phyloP scores from a whole-genome alignment of 2,113 vertebrate genomes.

The Siniperca knerii region DNA sequence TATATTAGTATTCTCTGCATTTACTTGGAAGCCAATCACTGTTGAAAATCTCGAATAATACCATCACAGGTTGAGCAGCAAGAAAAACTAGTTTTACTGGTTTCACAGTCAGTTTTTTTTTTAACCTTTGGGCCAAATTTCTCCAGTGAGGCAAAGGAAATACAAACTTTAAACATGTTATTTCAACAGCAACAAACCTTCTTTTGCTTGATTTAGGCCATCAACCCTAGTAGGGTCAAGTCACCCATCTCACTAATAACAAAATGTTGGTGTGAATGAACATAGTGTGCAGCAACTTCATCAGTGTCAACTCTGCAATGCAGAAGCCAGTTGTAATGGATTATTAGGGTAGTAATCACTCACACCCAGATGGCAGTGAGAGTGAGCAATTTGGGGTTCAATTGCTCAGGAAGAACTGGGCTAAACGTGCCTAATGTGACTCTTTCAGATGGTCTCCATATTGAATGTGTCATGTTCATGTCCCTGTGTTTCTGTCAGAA shows the following conservation, averaged over 20 bases:
- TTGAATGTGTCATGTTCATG: constrained; percentile 22
- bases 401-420: neutral
- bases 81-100: neutral
- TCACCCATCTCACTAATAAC: neutral
- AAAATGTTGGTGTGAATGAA: neutral
- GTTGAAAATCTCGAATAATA: neutral
- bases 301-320: neutral
- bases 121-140: neutral
- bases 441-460: constrained; percentile 19
- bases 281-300: neutral
- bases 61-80: neutral
- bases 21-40: neutral
- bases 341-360: neutral
- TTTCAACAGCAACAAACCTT: neutral
- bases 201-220: neutral
- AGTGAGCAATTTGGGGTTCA: neutral
- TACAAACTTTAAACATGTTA: neutral
- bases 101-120: neutral
- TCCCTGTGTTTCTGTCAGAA: constrained; percentile 1
- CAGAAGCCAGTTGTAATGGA: neutral
- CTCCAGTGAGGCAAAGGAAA: neutral
- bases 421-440: neutral
- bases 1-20: neutral
- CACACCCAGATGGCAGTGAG: neutral
- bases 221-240: neutral